Evolutionary conservation across 2,113 vertebrate species (phyloP), one percentile per base, ranked within the genome.

Genomic region (Pseudorectes ferrugineus): DNA sequence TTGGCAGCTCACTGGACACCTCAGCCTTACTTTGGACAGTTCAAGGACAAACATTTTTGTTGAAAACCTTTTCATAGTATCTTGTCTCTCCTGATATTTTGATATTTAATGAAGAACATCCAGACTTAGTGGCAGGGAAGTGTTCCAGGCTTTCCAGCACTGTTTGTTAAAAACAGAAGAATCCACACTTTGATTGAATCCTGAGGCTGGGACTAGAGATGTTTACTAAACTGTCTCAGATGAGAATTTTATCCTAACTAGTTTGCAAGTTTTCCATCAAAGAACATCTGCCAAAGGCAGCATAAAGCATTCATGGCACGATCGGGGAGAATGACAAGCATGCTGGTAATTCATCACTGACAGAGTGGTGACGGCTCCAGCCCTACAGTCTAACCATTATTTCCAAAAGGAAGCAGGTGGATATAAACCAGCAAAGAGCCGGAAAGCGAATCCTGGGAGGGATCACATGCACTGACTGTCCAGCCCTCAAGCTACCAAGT

Each of bases 381-480:
- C 38, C 68, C 75, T 82, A 21, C 23, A 46, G n/a, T 17, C 36
- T 65, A 65, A 78, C 70, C 61, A 62, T 40, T 40, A 55, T 31
- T 72, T 91, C 76, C 26, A 10, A 67, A 83, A 94, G 68, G 68
- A 95, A 94, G 61, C 85, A 94, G 95, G 76, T 97, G 92, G 85
- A 93, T 70, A 57, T 25, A 65, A 80, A 80, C 23, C 18, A 88
- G 77, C 33, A 83, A 84, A 95, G 6, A 63, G 24, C 19, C 36
- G 48, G 43, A 75, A 81, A 94, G 43, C 5, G 36, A 92, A 87
- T 84, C 85, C 83, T 84, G 36, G 45, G 92, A 96, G 65, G 72
- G 77, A 74, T 54, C 76, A 81, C 40, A 54, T 7, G 51, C n/a
- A 68, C 73, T 61, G 70, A 52, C 48, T 93, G 45, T n/a, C 72